Evolutionary conservation across 2,113 vertebrate species (phyloP), one percentile per base, ranked within the genome.

Genomic region (Xenopus borealis): DNA sequence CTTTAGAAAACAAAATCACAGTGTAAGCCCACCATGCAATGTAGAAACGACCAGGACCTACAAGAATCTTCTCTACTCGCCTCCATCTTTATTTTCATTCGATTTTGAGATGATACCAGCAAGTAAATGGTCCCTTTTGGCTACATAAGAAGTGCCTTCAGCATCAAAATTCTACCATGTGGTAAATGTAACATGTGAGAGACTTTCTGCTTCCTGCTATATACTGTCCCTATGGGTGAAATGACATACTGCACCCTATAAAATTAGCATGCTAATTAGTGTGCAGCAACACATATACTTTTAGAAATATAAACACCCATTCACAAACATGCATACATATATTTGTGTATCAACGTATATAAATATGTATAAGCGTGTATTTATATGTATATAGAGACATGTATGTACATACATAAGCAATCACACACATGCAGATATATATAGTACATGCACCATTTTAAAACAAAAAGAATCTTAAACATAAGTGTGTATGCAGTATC

Each of bases 1-100:
- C 93, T 80, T 88, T 99, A 90, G 97, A 99, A 91, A 98, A 98
- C 87, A 96, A 94, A 82, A 91, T 98, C 19, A 86, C 95, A 82
- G 74, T 64, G 14, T 77, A 47, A 77, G 62, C 46, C 40, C 30
- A 19, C 6, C 16, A 2, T 40, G 46, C 30, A 27, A 17, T 27
- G 19, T 18, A 10, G 19, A 4, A 58, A 58, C 12, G 19, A 57
- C 50, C 16, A 63, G 58, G 14, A 69, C 47, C 61, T 7, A 55
- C 40, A 17, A 14, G 10, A 46, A 10, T n/a, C 50, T 45, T 52
- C 18, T 4, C 33, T 20, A 30, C 19, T 10, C 27, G 17, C 19
- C 52, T 72, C 12, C 9, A 16, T 13, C 14, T 55, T 55, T 55
- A n/a, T 40, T 6, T 8, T 9, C 16, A 9, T 55, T 27, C 3